phyloP scores from a whole-genome alignment of 2,113 vertebrate species.

The Ceyx cyanopectus region DNA sequence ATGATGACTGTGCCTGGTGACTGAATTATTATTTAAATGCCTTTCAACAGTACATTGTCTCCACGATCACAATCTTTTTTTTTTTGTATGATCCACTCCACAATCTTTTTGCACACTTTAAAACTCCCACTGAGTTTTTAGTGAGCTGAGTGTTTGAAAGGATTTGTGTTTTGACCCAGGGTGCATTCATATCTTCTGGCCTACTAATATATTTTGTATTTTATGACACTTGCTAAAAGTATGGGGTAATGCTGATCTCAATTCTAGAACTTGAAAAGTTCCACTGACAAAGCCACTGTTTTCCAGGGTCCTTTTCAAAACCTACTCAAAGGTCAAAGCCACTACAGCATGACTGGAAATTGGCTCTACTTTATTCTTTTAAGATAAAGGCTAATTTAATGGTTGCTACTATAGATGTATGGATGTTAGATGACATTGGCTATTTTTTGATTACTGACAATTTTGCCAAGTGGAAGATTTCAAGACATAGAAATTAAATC shows the following conservation, averaged over 20 bases:
- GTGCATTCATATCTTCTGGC: neutral
- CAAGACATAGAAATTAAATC: neutral
- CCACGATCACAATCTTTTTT: too few relatives aligned
- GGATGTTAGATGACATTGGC: neutral
- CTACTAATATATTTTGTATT: neutral
- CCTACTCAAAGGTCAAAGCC: neutral
- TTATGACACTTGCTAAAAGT: neutral
- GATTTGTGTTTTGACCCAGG: neutral
- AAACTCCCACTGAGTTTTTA: neutral
- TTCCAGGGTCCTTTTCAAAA: neutral
- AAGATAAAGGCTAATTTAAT: neutral
- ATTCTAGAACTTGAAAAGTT: neutral
- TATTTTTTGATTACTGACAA: neutral
- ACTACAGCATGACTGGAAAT: neutral
- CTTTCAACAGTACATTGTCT: neutral
- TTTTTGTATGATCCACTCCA: neutral
- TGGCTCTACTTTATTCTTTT: neutral
- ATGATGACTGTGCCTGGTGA: neutral
- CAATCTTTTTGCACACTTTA: neutral
- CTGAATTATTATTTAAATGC: neutral
- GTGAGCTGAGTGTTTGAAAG: neutral
- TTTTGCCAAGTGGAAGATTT: neutral
- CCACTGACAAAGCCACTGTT: neutral
- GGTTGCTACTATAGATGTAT: neutral
- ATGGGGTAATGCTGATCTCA: neutral